Evolutionary conservation across 2,113 vertebrate genomes (phyloP).

Genomic region (Mormyrus lacerda): DNA sequence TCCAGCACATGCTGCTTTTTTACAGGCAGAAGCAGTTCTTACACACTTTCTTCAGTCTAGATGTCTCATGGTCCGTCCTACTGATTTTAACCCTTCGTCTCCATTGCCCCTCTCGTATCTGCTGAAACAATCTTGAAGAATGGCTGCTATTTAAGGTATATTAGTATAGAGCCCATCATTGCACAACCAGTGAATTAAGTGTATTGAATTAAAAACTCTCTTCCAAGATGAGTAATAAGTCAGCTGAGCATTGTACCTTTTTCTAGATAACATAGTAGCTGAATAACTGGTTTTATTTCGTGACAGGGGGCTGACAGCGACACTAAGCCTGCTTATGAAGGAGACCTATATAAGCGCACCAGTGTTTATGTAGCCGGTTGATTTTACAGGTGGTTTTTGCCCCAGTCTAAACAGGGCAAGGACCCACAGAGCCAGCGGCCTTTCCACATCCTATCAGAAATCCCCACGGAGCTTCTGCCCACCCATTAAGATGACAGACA

Average conservation of each 20-base stretch:
- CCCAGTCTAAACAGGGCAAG: slow-evolving; percentile 42
- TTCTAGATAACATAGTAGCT: neutral
- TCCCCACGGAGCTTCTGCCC: slow-evolving; percentile 16
- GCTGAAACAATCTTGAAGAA: neutral
- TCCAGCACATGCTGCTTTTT: neutral
- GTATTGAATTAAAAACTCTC: neutral
- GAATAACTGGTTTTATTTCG: neutral
- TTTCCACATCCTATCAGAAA: slow-evolving; percentile 36
- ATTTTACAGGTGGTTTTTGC: slow-evolving; percentile 43
- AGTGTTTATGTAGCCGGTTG: slow-evolving; percentile 47
- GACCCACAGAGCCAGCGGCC: slow-evolving; percentile 22
- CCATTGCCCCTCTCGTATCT: neutral
- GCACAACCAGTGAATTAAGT: neutral
- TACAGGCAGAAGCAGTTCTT: neutral
- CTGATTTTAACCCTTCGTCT: neutral
- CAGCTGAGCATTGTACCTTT: neutral
- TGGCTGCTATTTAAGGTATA: neutral
- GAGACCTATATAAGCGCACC: slow-evolving; percentile 31
- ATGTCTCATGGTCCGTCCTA: neutral
- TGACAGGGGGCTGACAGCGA: neutral
- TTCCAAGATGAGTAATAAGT: neutral
- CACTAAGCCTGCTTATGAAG: slow-evolving; percentile 24
- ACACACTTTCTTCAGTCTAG: neutral
- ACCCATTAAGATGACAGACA: slow-evolving; percentile 8
- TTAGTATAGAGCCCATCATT: neutral